These are phyloP conservation scores for Ptilonorhynchus violaceus DNA, from an alignment of 2,113 vertebrate genomes.

Conservation along the genomic window DNA sequence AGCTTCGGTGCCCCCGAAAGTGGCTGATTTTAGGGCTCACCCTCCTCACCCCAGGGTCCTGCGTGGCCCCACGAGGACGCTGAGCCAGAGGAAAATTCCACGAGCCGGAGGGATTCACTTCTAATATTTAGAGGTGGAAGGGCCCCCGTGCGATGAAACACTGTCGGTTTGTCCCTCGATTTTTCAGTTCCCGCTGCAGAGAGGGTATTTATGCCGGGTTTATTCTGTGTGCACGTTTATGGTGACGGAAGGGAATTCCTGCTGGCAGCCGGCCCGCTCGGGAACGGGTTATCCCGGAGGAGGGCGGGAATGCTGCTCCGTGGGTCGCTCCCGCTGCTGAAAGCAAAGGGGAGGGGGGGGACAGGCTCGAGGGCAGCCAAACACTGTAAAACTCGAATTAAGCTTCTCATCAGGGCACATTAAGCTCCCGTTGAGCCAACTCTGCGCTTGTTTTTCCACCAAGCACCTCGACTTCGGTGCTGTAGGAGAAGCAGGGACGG, in stretches of 20 bases:
- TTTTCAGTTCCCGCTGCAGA: background rate
- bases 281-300: background rate
- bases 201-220: background rate
- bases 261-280: rapidly evolving
- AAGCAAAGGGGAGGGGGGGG: background rate
- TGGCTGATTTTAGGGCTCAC: background rate
- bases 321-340: background rate
- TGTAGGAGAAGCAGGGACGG: background rate
- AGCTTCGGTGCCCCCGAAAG: rapidly evolving
- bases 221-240: rapidly evolving
- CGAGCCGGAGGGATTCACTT: background rate
- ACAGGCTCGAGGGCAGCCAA: background rate
- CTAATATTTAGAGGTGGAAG: slow-evolving; percentile 24
- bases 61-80: rapidly evolving
- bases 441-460: background rate
- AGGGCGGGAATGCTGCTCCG: background rate
- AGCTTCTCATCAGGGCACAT: background rate
- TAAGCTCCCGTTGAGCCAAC: background rate
- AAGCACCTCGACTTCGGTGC: rapidly evolving
- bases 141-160: rapidly evolving
- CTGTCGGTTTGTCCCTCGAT: background rate
- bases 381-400: background rate
- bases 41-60: background rate
- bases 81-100: background rate
- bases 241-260: background rate